phyloP scores from a whole-genome alignment of 2,888 invertebrate species.

The Callyntrura guangdongensis region DNA sequence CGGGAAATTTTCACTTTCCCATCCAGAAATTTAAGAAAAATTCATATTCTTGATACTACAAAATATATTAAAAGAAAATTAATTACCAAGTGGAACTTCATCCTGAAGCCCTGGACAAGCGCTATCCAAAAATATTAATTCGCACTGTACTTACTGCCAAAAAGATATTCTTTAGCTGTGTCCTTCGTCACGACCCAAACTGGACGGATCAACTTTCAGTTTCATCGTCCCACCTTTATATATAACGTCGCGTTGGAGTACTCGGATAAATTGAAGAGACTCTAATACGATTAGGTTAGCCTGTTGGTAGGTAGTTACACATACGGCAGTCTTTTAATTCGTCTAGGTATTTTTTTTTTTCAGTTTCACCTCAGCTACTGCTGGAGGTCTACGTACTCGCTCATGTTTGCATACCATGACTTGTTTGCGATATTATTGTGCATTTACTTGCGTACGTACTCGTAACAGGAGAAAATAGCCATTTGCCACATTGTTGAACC shows the following conservation, averaged over 20 bases:
- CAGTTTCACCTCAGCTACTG: conserved; percentile 3
- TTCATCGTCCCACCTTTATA: conserved; percentile 82
- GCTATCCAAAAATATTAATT: conserved; percentile 27
- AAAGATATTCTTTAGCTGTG: conserved; percentile 40
- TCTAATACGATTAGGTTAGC: conserved; percentile 60
- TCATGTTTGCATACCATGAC: conserved; percentile 42
- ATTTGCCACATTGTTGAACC: background rate
- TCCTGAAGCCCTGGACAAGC: conserved; percentile 58
- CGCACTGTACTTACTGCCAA: conserved; percentile 28
- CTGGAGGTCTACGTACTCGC: conserved; percentile 75
- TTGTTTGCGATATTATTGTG: conserved; percentile 53
- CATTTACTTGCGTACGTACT: no score
- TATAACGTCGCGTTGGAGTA: conserved; percentile 77
- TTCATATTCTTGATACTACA: no score
- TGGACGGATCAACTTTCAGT: conserved; percentile 84
- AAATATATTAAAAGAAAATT: background rate
- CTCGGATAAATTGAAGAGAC: background rate
- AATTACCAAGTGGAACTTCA: conserved; percentile 80
- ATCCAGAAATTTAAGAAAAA: conserved; percentile 10
- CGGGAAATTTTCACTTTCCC: background rate
- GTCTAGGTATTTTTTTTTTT: background rate
- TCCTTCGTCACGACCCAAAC: conserved; percentile 75
- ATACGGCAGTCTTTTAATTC: conserved; percentile 56
- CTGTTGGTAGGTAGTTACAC: conserved; percentile 26
- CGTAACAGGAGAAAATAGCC: background rate